phyloP scores from a whole-genome alignment of 2,888 invertebrate species.

The Apantesis nais region DNA sequence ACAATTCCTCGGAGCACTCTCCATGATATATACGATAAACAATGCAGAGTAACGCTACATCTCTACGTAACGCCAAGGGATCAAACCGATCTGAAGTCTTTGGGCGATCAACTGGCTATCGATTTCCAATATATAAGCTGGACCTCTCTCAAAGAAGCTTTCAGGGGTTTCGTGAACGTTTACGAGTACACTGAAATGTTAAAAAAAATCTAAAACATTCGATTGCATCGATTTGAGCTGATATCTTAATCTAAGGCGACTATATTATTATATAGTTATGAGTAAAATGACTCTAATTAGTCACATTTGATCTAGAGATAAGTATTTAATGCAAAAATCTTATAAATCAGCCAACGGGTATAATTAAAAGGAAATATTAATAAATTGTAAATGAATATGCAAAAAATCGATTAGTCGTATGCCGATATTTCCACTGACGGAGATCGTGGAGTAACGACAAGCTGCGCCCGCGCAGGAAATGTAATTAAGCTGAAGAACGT shows the following conservation, averaged over 20 bases:
- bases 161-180: not conserved
- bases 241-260: not conserved
- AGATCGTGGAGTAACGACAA: slow-evolving; percentile 9
- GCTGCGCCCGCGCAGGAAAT: slow-evolving; percentile 14
- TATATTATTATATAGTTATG: not conserved
- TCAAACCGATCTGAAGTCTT: too few relatives aligned
- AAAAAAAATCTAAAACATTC: not conserved
- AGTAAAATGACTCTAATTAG: not conserved
- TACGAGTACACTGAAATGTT: too few relatives aligned
- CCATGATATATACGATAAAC: too few relatives aligned
- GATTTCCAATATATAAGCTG: too few relatives aligned
- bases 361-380: slow-evolving; percentile 13
- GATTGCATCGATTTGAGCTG: not conserved
- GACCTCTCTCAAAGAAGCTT: not conserved
- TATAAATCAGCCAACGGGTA: slow-evolving; percentile 14
- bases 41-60: too few relatives aligned
- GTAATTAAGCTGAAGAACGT: not conserved
- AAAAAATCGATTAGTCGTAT: slow-evolving; percentile 14
- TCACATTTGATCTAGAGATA: not conserved
- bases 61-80: too few relatives aligned
- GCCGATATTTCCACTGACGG: slow-evolving; percentile 12
- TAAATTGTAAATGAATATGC: slow-evolving; percentile 9
- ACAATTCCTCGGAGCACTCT: too few relatives aligned
- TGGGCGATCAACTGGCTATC: too few relatives aligned
- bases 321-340: slow-evolving; percentile 1